Base-by-base conservation (phyloP, 2,797 vertebrate genomes). In the Gadopsis marmoratus region DNA sequence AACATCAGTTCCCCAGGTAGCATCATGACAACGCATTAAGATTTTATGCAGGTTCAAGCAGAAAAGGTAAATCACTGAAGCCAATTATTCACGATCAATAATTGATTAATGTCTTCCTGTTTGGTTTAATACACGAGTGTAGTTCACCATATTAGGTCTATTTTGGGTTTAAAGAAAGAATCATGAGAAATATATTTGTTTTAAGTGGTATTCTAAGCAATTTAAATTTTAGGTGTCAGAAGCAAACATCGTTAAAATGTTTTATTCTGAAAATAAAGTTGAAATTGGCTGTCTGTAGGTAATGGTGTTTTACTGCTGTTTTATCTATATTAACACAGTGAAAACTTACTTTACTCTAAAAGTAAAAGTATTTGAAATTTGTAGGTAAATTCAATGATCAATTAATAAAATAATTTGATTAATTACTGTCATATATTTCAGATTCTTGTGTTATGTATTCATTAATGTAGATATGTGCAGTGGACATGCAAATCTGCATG, bases 1-100 rank as follows among this genome's bases (percentile, higher is more conserved):
- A 78, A 74, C 65, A 86, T 73, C 71, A 68, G 60, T 81, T 79
- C 43, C 78, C 37, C 63, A 88, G 86, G 88, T 84, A 82, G 69
- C 33, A 13, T 79, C 33, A 56, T 11, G 45, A 60, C 2, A 53
- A 55, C 48, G 79, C 37, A 67, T 48, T 41, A 58, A 86, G 33
- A 74, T 45, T 74, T 61, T 2, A 66, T 61, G 4, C 51, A 56
- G 19, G 48, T 70, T 77, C 54, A 60, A 48, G 61, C 13, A 61
- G 51, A 45, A 64, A 69, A 59, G 4, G 5, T 55, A 11, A 9
- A 59, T 55, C 11, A 70, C 35, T 58, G 16, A 37, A 29, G 9
- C 2, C n/a, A 82, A 21, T 70, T 50, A 69, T 69, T 69, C 47
- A 62, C n/a, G 51, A 63, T 51, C 3, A 68, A 50, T 74, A 54